These are phyloP conservation scores for Gavialis gangeticus DNA, from an alignment of 2,113 vertebrate species.

Conservation along the genomic window DNA sequence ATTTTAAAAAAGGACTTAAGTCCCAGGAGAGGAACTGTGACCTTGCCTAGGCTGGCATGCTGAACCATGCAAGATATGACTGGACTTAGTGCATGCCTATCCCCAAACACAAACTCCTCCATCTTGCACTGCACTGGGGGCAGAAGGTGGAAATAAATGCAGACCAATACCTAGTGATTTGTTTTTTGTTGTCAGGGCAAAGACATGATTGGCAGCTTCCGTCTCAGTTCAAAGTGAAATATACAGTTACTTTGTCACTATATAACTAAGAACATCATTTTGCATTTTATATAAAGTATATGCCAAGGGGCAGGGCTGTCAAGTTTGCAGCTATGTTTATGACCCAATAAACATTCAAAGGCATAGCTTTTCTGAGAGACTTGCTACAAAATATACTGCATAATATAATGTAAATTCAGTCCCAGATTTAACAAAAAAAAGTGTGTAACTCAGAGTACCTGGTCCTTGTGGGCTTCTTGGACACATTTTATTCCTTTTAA, in stretches of 20 bases:
- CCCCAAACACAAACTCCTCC: not conserved
- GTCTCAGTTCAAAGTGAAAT: not conserved
- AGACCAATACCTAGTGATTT: not conserved
- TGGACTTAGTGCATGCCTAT: not conserved
- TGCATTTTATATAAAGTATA: not conserved
- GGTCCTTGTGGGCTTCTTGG: not conserved
- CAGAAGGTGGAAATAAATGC: not conserved
- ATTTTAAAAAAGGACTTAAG: not conserved
- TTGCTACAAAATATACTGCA: no score
- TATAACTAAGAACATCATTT: not conserved
- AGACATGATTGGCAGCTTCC: not conserved
- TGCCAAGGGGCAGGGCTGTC: no score
- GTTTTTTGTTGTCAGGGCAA: not conserved
- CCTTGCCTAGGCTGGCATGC: not conserved
- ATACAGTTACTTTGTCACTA: not conserved
- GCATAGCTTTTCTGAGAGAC: not conserved
- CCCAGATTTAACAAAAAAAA: no score
- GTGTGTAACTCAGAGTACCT: not conserved
- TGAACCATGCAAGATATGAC: not conserved
- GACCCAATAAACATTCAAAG: no score
- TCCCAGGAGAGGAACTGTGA: not conserved
- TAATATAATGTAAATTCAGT: no score
- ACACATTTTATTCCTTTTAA: not conserved
- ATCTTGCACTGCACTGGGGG: not conserved
- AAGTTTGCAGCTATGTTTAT: no score